Evolutionary conservation across 2,113 vertebrate species (phyloP).

Genomic region (Sinocyclocheilus grahami): DNA sequence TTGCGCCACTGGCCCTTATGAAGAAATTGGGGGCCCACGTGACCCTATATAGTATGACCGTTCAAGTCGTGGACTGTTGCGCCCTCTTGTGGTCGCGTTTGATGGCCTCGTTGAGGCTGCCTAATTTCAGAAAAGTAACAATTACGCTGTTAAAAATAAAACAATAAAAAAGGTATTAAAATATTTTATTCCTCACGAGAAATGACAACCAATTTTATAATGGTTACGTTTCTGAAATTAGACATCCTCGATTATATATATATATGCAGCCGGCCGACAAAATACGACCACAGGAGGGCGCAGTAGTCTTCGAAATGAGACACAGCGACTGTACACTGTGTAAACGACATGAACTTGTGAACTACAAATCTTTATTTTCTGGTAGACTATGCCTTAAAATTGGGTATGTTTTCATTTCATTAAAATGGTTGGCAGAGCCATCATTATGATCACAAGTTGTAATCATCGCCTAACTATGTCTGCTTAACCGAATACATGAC

Average conservation of each 20-base stretch:
- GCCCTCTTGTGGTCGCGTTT: background rate
- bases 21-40: background rate
- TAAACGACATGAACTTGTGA: too few species aligned
- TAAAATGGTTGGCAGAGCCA: background rate
- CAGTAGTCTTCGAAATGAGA: background rate
- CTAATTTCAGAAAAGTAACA: background rate
- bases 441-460: too few species aligned
- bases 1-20: conserved; percentile 67
- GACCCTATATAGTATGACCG: background rate
- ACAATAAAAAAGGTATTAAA: background rate
- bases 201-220: background rate
- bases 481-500: too few species aligned
- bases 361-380: background rate
- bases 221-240: background rate
- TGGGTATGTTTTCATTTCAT: background rate
- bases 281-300: background rate
- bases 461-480: too few species aligned
- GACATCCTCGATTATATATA: background rate
- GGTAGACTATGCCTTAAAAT: background rate
- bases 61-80: background rate
- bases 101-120: conserved; percentile 19
- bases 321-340: too few species aligned
- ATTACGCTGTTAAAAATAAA: background rate
- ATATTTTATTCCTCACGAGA: background rate
- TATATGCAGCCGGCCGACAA: too few species aligned